These are phyloP conservation scores for Saimiri boliviensis DNA, from an alignment of 2,113 vertebrate genomes.

Conservation along the genomic window DNA sequence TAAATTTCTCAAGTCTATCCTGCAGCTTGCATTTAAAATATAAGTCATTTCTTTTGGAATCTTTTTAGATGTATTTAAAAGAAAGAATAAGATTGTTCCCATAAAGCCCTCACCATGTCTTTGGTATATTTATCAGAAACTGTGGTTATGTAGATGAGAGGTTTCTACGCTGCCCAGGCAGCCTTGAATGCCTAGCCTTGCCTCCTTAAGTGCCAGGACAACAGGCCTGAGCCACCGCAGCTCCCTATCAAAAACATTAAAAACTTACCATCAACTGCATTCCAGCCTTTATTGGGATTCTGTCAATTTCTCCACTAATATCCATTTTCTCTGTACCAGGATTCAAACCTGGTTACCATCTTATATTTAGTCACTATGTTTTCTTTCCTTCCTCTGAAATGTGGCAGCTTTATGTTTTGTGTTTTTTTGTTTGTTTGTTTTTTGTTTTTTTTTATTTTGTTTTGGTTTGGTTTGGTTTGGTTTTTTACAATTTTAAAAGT, in stretches of 20 bases:
- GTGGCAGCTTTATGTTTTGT: not conserved
- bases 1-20: not conserved
- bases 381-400: not conserved
- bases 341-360: not conserved
- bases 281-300: not conserved
- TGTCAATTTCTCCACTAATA: not conserved
- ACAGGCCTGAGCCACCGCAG: too few species aligned
- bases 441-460: not conserved
- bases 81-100: not conserved
- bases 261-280: not conserved
- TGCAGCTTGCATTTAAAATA: not conserved
- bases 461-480: not conserved
- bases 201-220: too few species aligned
- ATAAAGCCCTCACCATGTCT: not conserved
- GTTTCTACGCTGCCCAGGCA: too few species aligned
- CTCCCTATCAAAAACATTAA: not conserved
- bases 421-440: too few species aligned
- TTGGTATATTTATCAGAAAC: not conserved
- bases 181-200: too few species aligned
- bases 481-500: not conserved
- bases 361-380: not conserved
- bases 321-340: not conserved
- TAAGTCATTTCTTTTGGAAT: not conserved
- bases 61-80: not conserved
- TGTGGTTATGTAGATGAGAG: too few species aligned